Base-by-base conservation (phyloP, 2,888 invertebrate genomes). In the Molanna angustata region DNA sequence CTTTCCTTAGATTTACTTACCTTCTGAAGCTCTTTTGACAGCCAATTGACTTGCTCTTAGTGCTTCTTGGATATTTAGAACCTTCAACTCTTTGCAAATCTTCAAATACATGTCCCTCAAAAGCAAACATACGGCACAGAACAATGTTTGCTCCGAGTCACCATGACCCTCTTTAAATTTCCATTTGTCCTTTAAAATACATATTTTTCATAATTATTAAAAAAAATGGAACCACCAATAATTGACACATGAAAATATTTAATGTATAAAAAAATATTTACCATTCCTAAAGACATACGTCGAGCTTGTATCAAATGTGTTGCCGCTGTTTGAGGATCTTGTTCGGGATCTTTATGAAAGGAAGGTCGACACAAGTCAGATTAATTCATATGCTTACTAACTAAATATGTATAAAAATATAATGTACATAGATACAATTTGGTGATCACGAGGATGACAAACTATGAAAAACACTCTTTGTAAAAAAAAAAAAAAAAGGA, bases 21-120 rank as follows among this genome's bases (percentile, higher is more conserved):
- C 74, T 64, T 80, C 80, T 40, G 62, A 66, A 1, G 81, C 80
- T 58, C 79, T 67, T 50, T 78, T 71, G 61, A 76, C 74, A 1
- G 82, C 80, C 50, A 78, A 63, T 1, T 72, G 67, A 1, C 78
- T 69, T 4, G 78, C 64, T 56, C 74, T 67, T 53, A 76, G 72
- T 1, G 79, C 72, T 56, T 72, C 72, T 2, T 68, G 62, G 0
- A 72, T 64, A 58, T 80, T 76, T 0, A 48, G 40, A 33, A 66
- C 66, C 20, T 72, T 66, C 6, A 70, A 47, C 1, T 60, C 42
- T 52, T 71, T 66, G 0, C 78, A 73, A 58, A 76, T 71, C 19
- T 60, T 66, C 19, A 74, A 63, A 43, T 75, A 63, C 4, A 75
- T 70, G 45, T 69, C 64, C 53, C 77, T 73, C 2, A 80, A 58